These are phyloP conservation scores for Bombus turneri DNA, from an alignment of 1,140 invertebrate species.

Conservation along the genomic window DNA sequence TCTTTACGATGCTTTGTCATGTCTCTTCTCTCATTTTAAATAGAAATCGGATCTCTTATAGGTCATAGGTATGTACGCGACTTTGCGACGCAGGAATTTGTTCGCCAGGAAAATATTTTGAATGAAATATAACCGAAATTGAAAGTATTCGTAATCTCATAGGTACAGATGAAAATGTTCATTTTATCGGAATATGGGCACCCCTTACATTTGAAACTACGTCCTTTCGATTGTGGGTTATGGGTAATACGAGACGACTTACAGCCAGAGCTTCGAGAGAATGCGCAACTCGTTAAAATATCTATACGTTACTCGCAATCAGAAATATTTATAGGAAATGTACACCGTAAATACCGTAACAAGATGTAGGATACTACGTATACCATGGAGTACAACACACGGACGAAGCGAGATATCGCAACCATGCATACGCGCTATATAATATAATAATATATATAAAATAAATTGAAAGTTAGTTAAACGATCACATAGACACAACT, in stretches of 20 bases:
- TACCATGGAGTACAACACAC: background rate
- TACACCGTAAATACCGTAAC: background rate
- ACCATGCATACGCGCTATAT: too few species aligned
- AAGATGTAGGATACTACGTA: background rate
- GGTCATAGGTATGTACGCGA: too few species aligned
- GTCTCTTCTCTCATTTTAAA: too few species aligned
- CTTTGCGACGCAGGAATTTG: background rate
- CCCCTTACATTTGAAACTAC: background rate
- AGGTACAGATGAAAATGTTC: background rate
- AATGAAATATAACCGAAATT: background rate
- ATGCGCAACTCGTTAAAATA: background rate
- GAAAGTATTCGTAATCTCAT: background rate
- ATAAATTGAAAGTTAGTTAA: background rate
- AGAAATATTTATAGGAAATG: background rate
- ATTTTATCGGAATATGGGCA: background rate
- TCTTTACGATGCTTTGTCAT: too few species aligned
- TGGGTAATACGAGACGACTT: background rate
- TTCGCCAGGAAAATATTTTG: background rate
- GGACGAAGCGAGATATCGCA: background rate
- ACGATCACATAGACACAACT: background rate
- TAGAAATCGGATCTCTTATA: background rate
- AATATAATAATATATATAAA: background rate
- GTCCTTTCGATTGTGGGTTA: background rate
- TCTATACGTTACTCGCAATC: background rate
- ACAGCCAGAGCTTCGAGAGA: background rate